A percentile compares a stretch with the other conserved stretches of the same genome.
These are phyloP conservation scores for Schizopygopsis pylzovi DNA, from an alignment of 2,797 vertebrate genomes.

Conservation along the genomic window DNA sequence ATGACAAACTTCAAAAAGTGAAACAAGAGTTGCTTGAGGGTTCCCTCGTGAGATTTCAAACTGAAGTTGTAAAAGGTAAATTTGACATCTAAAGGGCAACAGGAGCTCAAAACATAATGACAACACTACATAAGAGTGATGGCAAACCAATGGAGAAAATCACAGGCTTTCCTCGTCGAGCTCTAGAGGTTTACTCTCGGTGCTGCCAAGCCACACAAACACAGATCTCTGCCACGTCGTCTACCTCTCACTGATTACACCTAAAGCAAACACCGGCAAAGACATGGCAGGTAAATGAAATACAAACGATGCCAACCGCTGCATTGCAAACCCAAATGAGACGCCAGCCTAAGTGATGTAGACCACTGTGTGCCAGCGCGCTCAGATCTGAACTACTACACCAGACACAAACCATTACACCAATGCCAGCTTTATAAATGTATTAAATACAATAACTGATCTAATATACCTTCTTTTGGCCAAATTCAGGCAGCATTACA, in stretches of 20 bases:
- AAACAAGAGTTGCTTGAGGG: background rate
- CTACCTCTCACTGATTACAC: background rate
- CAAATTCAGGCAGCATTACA: background rate
- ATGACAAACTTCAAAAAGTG: background rate
- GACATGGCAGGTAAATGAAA: conserved; percentile 8
- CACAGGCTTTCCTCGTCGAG: background rate
- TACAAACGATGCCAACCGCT: background rate
- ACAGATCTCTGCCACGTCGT: background rate
- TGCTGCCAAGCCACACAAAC: conserved; percentile 21
- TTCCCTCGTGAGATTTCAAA: background rate
- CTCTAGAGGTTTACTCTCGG: background rate
- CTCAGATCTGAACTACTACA: background rate
- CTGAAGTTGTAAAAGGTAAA: background rate
- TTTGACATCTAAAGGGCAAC: background rate
- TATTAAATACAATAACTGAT: background rate
- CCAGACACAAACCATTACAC: background rate
- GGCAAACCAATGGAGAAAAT: conserved; percentile 18
- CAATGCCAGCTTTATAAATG: background rate
- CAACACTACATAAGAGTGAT: no score
- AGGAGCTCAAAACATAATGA: conserved; percentile 6
- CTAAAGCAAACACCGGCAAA: conserved; percentile 17
- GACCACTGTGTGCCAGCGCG: background rate
- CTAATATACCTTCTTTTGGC: background rate
- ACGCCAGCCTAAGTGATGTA: background rate
- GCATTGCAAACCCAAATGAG: background rate